phyloP scores from a whole-genome alignment of 2,888 invertebrate genomes.

The Autographa pulchrina region DNA sequence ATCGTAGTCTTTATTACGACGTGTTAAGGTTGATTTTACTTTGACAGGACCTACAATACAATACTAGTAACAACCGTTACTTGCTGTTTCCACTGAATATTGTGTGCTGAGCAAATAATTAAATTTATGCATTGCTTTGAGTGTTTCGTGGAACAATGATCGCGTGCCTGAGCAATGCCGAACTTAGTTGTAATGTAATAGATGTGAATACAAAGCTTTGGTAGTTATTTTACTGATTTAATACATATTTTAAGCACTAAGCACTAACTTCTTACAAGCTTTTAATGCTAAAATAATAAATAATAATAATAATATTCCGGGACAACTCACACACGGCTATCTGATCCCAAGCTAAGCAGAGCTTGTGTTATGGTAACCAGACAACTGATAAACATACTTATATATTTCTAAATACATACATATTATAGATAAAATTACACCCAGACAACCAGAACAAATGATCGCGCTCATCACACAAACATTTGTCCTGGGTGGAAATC shows the following conservation, averaged over 20 bases:
- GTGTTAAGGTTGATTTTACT: background rate
- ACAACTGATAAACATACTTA: no score
- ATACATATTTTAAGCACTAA: background rate
- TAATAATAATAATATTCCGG: no score
- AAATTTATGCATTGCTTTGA: constrained; percentile 6
- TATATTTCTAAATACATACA: no score
- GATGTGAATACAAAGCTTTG: constrained; percentile 1
- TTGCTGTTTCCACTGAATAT: background rate
- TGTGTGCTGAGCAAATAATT: constrained; percentile 5
- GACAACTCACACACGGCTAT: no score
- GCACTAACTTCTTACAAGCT: background rate
- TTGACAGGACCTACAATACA: background rate
- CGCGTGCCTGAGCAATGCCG: background rate
- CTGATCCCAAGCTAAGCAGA: no score
- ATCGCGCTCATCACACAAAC: no score
- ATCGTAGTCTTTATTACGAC: background rate
- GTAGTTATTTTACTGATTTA: background rate
- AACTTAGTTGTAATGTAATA: background rate
- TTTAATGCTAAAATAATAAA: no score
- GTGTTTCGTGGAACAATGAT: background rate
- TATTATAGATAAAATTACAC: no score
- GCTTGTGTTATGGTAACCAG: no score
- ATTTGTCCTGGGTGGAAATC: no score
- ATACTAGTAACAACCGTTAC: background rate
- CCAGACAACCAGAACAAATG: no score